Evolutionary conservation across 53 echinoderm and acorn worm genomes (phyloP), one percentile per base, ranked within the genome.

Genomic region (Crossaster papposus): DNA sequence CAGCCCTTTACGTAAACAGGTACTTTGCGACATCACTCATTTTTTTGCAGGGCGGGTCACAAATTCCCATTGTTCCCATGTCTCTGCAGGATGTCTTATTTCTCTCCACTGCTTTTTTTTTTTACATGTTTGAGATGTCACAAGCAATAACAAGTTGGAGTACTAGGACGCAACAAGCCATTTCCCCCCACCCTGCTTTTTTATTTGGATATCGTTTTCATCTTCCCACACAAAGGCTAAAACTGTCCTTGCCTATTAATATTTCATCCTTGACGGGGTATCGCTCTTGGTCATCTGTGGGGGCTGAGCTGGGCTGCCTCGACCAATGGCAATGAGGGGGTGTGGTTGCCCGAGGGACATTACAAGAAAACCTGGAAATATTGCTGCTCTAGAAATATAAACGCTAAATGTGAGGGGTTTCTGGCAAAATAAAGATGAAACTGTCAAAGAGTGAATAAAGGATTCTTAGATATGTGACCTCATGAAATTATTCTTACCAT

Each of bases 201-300:
- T 79, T 51, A 79, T 79, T 79, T 26, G 79, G 79, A 79, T 79
- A 52, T 79, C 79, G 54, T 54, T 52, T 79, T 50, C 26, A 8
- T 53, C 79, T 29, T 51, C 28, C 53, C 51, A 79, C 29, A 79
- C 28, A 30, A 53, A n/a, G 58, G 2, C 58, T 20, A 58, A 44
- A 79, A 51, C 79, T 54, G 79, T 79, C 79, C 26, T 30, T 30
- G 52, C 24, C 52, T 50, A 79, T 79, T 79, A 79, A 79, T 79
- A 79, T 54, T 79, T 79, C 79, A 79, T 54, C 79, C 53, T 53
- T 50, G 79, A 79, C 54, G 58, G n/a, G 30, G 30, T 79, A 79
- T 79, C 30, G 30, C 52, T 32, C 54, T 44, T 54, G 54, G 28
- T 14, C 30, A 50, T 79, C 79, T 14, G n/a, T 30, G 30, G 30